Evolutionary conservation across 2,888 invertebrate species (phyloP).

Genomic region (Aporophyla nigra): DNA sequence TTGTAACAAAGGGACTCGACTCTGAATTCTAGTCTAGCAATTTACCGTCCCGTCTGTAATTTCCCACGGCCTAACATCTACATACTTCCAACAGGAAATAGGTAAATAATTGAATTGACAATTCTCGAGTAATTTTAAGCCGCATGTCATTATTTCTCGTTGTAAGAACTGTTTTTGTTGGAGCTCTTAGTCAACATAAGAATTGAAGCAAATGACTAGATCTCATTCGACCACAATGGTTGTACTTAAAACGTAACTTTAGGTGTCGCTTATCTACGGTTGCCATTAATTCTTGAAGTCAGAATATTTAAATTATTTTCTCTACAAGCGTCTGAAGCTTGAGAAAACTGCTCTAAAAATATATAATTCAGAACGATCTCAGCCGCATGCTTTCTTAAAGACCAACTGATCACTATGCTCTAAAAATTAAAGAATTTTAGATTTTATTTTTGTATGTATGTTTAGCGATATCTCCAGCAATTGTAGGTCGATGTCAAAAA

Average conservation of each 20-base stretch:
- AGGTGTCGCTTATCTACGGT: no score
- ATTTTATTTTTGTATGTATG: no score
- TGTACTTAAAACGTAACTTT: no score
- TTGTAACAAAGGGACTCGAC: conserved; percentile 15
- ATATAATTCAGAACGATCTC: background rate
- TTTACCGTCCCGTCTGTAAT: background rate
- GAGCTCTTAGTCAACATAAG: background rate
- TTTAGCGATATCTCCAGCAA: no score
- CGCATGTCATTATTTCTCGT: background rate
- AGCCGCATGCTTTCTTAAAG: background rate
- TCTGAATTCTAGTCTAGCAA: conserved; percentile 30
- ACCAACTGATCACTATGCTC: background rate
- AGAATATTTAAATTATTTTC: no score
- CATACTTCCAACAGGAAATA: background rate
- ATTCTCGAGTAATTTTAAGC: background rate
- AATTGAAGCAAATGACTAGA: background rate
- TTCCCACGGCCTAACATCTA: background rate
- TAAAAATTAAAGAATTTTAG: background rate
- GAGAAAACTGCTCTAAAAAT: background rate
- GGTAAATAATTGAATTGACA: background rate
- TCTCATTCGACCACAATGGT: no score
- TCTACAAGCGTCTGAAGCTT: no score
- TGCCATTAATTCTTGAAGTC: no score
- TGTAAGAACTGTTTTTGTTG: background rate
- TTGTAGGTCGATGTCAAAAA: no score